These are phyloP conservation scores for Hemibagrus wyckioides DNA, from an alignment of 2,113 vertebrate species.

Conservation along the genomic window DNA sequence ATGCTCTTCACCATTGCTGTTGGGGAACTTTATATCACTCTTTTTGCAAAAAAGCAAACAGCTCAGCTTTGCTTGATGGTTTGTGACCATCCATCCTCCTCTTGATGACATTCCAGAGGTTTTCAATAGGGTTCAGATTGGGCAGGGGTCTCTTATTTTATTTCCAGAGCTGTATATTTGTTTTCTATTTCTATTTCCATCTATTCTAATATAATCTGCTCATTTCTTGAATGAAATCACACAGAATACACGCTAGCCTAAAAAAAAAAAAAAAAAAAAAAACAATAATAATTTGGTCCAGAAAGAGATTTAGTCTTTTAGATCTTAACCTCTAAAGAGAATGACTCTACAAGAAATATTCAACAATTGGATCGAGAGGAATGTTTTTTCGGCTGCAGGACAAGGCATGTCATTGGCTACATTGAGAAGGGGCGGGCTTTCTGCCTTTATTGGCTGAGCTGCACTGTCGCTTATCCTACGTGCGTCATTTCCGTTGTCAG, in stretches of 20 bases:
- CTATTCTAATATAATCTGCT: not conserved
- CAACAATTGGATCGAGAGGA: not conserved
- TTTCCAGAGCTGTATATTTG: no score
- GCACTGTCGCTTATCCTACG: slow-evolving; percentile 65
- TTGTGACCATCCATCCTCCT: no score
- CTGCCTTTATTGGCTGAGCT: slow-evolving; percentile 60
- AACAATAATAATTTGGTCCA: not conserved
- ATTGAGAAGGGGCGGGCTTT: slow-evolving; percentile 8
- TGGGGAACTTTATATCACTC: no score
- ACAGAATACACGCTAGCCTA: not conserved
- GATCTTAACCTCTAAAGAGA: not conserved
- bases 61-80: not conserved
- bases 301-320: not conserved
- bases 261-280: not conserved
- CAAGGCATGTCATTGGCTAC: slow-evolving; percentile 24
- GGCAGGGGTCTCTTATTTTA: no score
- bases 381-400: not conserved
- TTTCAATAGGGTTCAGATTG: no score
- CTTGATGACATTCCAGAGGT: no score
- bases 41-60: no score
- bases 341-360: not conserved
- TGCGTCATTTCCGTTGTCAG: slow-evolving; percentile 87
- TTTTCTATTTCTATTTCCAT: not conserved
- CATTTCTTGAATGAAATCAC: not conserved
- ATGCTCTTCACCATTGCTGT: no score